Conservation (phyloP, 2,113 vertebrate species). For the Sterrhoptilus dennistouni region DNA sequence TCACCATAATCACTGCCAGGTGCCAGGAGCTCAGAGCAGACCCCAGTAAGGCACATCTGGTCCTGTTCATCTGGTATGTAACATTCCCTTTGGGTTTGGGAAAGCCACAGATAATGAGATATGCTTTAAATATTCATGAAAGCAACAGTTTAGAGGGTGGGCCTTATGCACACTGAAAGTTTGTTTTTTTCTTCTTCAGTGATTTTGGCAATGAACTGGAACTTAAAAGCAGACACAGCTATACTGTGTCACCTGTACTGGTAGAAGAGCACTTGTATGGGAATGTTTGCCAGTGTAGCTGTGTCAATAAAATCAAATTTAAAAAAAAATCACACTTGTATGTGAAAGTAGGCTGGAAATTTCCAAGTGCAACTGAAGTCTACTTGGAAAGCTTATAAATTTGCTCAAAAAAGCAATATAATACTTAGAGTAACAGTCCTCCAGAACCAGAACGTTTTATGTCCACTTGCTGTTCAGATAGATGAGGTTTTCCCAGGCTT, state of each 20-base stretch:
- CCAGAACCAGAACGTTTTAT: neutral
- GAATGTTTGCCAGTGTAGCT: neutral
- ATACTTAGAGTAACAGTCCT: neutral
- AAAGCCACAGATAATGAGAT: neutral
- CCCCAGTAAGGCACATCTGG: neutral
- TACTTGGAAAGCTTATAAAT: neutral
- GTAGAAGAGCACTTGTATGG: neutral
- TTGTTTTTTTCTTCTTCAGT: neutral
- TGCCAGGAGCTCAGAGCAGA: constrained; percentile 8
- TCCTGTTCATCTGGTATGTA: neutral
- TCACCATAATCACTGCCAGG: neutral
- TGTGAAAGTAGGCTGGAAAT: neutral
- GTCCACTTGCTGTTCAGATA: neutral
- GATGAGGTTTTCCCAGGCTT: neutral
- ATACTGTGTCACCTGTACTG: neutral
- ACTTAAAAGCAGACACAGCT: neutral
- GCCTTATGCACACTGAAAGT: neutral
- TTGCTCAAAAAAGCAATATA: neutral
- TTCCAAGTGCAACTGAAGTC: neutral
- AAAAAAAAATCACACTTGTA: neutral
- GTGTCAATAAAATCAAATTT: neutral
- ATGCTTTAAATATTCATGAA: neutral
- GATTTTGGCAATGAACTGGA: neutral
- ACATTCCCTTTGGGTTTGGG: neutral
- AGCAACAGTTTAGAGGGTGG: neutral